These are phyloP conservation scores for Triplophysa bombifrons DNA, from an alignment of 2,797 vertebrate species.

Conservation along the genomic window DNA sequence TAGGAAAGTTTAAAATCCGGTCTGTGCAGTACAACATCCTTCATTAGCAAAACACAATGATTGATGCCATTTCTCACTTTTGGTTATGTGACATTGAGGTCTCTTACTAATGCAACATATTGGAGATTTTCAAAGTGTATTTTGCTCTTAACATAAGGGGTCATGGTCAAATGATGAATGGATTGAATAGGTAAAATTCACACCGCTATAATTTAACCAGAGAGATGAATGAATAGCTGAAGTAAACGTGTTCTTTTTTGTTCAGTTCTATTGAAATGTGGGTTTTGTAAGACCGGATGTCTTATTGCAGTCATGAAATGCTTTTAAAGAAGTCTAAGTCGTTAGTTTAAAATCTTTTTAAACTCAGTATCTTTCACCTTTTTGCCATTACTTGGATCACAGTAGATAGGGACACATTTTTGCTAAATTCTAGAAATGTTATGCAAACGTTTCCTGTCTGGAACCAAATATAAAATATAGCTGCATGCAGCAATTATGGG, in stretches of 20 bases:
- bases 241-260: neutral
- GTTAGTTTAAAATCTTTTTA: neutral
- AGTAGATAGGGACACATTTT: neutral
- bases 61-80: conserved; percentile 51
- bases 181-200: neutral
- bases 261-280: conserved; percentile 3
- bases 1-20: neutral
- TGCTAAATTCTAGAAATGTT: neutral
- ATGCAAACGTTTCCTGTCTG: neutral
- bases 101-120: conserved; percentile 51
- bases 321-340: neutral
- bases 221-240: neutral
- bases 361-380: neutral
- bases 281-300: neutral
- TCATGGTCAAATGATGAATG: conserved; percentile 14
- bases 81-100: conserved; percentile 58
- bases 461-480: neutral
- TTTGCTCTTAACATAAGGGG: conserved; percentile 17
- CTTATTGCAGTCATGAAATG: neutral
- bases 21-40: neutral
- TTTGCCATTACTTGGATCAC: neutral
- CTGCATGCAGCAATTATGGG: too few species aligned
- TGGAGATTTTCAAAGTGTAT: conserved; percentile 15
- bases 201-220: neutral
- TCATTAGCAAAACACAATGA: conserved; percentile 46